Conservation (phyloP, 2,113 vertebrate genomes). For the Polypterus senegalus region DNA sequence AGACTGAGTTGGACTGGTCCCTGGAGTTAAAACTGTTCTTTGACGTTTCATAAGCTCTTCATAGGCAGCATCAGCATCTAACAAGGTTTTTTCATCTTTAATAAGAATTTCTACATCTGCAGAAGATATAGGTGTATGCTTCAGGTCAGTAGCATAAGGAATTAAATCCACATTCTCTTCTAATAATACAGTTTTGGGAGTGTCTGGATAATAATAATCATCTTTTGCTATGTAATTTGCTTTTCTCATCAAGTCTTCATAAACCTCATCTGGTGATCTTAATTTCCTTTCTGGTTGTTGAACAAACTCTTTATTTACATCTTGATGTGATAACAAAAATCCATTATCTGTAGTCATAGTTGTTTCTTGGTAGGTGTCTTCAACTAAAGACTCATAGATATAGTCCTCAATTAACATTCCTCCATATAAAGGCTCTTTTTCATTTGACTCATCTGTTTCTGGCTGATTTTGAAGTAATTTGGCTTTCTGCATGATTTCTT, state of each 20-base stretch:
- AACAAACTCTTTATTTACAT: constrained; percentile 38
- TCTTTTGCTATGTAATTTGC: constrained; percentile 62
- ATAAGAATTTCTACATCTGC: constrained; percentile 42
- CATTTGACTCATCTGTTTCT: constrained; percentile 69
- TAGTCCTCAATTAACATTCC: constrained; percentile 96
- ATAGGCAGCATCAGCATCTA: constrained; percentile 54
- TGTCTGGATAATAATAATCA: constrained; percentile 56
- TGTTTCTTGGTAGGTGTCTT: constrained; percentile 58
- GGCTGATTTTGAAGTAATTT: constrained; percentile 56
- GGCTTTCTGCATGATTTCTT: constrained; percentile 80
- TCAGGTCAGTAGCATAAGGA: constrained; percentile 58
- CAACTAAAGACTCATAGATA: constrained; percentile 88
- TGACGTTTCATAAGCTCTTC: constrained; percentile 66
- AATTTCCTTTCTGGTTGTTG: constrained; percentile 54
- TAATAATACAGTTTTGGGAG: constrained; percentile 49
- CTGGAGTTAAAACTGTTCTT: constrained; percentile 65
- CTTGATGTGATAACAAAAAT: constrained; percentile 42
- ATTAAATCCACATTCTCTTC: constrained; percentile 58
- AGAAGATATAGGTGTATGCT: constrained; percentile 66
- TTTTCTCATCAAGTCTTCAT: constrained; percentile 72
- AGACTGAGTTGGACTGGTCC: constrained; percentile 66
- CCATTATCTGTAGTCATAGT: constrained; percentile 26
- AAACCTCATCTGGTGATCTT: constrained; percentile 65
- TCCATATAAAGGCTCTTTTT: constrained; percentile 87
- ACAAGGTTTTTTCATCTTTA: constrained; percentile 45